These are phyloP conservation scores for Chrysemys picta DNA, from an alignment of 2,113 vertebrate species.

Conservation along the genomic window DNA sequence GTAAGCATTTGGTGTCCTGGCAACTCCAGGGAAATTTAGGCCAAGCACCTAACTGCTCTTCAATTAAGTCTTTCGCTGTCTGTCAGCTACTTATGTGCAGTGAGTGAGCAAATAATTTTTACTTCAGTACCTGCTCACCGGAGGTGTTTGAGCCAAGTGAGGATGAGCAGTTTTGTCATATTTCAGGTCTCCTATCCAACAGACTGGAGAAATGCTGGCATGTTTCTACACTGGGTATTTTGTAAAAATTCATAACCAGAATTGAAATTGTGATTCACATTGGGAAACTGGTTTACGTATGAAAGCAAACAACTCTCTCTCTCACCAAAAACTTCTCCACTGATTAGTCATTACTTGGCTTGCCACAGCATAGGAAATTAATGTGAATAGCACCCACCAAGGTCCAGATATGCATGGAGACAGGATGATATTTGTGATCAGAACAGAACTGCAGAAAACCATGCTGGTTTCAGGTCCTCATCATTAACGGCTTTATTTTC, in stretches of 20 bases:
- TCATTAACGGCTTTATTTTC: not conserved
- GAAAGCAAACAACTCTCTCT: not conserved
- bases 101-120: constrained; percentile 38
- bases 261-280: not conserved
- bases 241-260: not conserved
- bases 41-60: not conserved
- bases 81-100: not conserved
- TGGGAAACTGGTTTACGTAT: not conserved
- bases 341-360: not conserved
- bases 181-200: not conserved
- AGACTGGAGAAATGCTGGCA: not conserved
- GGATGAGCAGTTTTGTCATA: not conserved
- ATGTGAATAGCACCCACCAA: not conserved
- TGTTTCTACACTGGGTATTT: not conserved
- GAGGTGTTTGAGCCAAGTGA: not conserved
- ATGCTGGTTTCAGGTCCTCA: not conserved
- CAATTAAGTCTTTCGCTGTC: not conserved
- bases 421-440: fast-evolving
- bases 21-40: constrained; percentile 12
- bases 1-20: constrained; percentile 10
- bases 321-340: not conserved
- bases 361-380: not conserved
- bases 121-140: not conserved
- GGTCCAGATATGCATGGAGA: not conserved
- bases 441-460: not conserved